Evolutionary conservation across 2,113 vertebrate species (phyloP).

Genomic region (Leucopsar rothschildi): DNA sequence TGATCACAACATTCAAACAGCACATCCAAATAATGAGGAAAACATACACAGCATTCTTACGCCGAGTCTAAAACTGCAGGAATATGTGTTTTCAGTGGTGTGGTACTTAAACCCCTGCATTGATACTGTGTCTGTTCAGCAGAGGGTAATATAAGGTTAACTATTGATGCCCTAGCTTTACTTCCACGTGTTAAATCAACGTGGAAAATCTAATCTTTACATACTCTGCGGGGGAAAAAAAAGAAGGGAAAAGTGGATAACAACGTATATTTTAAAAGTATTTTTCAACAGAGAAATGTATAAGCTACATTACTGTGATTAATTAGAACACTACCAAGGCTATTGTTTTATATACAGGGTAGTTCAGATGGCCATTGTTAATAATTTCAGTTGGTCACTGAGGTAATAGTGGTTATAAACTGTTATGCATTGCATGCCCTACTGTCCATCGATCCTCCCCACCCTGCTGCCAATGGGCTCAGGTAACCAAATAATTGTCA

Average conservation of each 20-base stretch:
- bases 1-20: slow-evolving; percentile 84
- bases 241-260: not conserved
- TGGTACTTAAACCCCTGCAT: slow-evolving; percentile 56
- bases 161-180: slow-evolving; percentile 59
- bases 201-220: slow-evolving; percentile 60
- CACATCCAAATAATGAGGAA: slow-evolving; percentile 83
- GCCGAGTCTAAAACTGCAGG: slow-evolving; percentile 66
- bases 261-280: not conserved
- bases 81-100: slow-evolving; percentile 68
- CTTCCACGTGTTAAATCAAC: slow-evolving; percentile 45
- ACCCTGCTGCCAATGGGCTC: not conserved
- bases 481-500: not conserved
- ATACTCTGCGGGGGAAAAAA: not conserved
- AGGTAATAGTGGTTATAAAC: not conserved
- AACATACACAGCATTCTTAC: slow-evolving; percentile 73
- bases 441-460: not conserved
- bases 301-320: not conserved
- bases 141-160: slow-evolving; percentile 65
- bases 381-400: not conserved
- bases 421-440: not conserved
- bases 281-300: not conserved
- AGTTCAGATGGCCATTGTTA: not conserved
- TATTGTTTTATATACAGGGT: not conserved
- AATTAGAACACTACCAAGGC: not conserved
- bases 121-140: slow-evolving; percentile 55